A percentile compares a stretch with the other conserved stretches of the same genome.
phyloP scores from a whole-genome alignment of 2,113 vertebrate species.

The Galbula dea region DNA sequence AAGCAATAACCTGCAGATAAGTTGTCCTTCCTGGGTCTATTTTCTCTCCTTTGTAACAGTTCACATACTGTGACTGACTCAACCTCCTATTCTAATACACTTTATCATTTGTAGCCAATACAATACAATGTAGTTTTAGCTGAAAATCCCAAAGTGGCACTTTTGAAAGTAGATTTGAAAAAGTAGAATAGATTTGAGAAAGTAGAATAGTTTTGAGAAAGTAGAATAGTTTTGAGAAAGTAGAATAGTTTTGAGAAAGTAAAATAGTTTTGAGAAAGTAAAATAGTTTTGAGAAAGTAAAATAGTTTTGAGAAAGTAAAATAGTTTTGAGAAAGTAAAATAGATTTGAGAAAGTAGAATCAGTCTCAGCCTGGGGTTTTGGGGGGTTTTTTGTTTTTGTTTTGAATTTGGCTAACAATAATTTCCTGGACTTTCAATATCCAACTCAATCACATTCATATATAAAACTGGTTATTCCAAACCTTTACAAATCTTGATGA shows the following conservation, averaged over 20 bases:
- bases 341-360: no score
- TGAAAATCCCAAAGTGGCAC: not conserved
- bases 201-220: no score
- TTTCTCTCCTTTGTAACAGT: slow-evolving; percentile 17
- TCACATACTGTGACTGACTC: not conserved
- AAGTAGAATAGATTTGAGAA: no score
- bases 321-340: no score
- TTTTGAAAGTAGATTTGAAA: not conserved
- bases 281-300: no score
- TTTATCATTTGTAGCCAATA: not conserved
- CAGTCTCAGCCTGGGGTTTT: not conserved
- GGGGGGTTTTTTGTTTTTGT: no score
- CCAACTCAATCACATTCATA: not conserved
- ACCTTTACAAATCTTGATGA: not conserved
- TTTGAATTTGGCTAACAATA: not conserved
- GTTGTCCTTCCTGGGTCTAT: not conserved
- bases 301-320: no score
- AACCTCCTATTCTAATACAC: not conserved
- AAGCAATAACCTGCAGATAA: slow-evolving; percentile 27
- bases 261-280: no score
- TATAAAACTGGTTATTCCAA: not conserved
- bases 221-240: no score
- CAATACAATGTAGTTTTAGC: not conserved
- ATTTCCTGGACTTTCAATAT: not conserved
- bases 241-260: no score